Percentiles rank a stretch among this genome's conserved stretches.
These are phyloP conservation scores for Chloroclystis v-ata DNA, from an alignment of 2,888 invertebrate genomes.

Conservation along the genomic window DNA sequence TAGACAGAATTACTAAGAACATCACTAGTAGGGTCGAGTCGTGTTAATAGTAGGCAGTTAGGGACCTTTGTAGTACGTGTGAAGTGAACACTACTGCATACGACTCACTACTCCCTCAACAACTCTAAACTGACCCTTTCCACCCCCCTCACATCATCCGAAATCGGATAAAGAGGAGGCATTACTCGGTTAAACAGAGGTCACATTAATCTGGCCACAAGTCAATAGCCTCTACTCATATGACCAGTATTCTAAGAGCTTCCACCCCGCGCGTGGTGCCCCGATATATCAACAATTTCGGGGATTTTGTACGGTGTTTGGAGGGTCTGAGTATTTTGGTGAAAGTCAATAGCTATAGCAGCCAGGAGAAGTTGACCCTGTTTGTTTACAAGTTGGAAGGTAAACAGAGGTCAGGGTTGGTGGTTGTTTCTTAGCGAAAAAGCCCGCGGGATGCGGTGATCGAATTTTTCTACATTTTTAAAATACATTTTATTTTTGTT, in stretches of 20 bases:
- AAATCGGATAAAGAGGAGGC: background rate
- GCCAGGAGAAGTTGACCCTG: constrained; percentile 44
- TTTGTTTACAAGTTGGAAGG: constrained; percentile 23
- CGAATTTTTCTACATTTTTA: background rate
- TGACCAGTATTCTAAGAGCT: constrained; percentile 7
- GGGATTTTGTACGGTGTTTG: constrained; percentile 7
- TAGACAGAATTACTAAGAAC: constrained; percentile 27
- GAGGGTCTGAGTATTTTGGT: constrained; percentile 40
- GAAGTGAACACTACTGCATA: constrained; percentile 70
- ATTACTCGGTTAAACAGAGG: constrained; percentile 19
- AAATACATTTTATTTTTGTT: too few species aligned
- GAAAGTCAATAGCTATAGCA: constrained; percentile 36
- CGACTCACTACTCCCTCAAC: constrained; percentile 41
- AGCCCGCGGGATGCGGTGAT: constrained; percentile 32
- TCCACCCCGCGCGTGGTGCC: background rate
- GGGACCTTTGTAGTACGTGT: constrained; percentile 73
- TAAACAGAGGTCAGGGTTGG: constrained; percentile 27
- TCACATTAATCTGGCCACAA: constrained; percentile 37
- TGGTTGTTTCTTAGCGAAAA: constrained; percentile 31
- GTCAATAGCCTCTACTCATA: constrained; percentile 30
- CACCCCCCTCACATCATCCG: constrained; percentile 18
- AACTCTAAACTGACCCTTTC: constrained; percentile 29
- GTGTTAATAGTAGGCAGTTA: constrained; percentile 77
- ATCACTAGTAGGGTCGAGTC: constrained; percentile 62
- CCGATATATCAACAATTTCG: background rate